Percentiles rank a stretch among this genome's conserved stretches.
These are phyloP conservation scores for Caloenas nicobarica DNA, from an alignment of 2,113 vertebrate genomes.

Conservation along the genomic window DNA sequence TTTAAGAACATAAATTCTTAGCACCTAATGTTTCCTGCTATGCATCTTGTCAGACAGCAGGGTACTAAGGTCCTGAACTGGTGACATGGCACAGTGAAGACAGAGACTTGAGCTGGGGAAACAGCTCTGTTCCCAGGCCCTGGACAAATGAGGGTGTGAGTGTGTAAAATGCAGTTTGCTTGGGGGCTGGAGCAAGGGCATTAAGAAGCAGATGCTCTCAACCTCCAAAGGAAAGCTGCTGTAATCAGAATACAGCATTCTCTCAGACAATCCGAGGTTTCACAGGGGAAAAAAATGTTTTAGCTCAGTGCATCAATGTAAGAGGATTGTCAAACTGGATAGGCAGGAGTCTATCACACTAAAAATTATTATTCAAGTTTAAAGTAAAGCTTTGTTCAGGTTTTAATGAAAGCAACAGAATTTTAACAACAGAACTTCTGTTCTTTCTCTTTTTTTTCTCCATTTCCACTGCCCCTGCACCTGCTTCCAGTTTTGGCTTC, in stretches of 20 bases:
- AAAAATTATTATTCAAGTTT: slow-evolving; percentile 70
- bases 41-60: slow-evolving; percentile 61
- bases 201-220: slow-evolving; percentile 76
- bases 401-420: slow-evolving; percentile 74
- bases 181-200: slow-evolving; percentile 15
- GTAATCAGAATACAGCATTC: slow-evolving; percentile 65
- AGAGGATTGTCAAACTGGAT: slow-evolving; percentile 72
- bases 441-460: slow-evolving; percentile 52
- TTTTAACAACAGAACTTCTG: slow-evolving; percentile 79
- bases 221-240: slow-evolving; percentile 69
- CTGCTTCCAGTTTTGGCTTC: slow-evolving; percentile 82
- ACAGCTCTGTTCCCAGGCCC: slow-evolving; percentile 74
- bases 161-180: slow-evolving; percentile 62
- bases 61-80: slow-evolving; percentile 56
- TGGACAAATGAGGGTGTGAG: slow-evolving; percentile 42
- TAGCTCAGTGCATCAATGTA: slow-evolving; percentile 54
- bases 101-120: slow-evolving; percentile 19
- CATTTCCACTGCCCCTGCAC: slow-evolving; percentile 73
- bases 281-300: slow-evolving; percentile 49
- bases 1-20: slow-evolving; percentile 66
- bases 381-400: slow-evolving; percentile 76
- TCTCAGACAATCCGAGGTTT: slow-evolving; percentile 69
- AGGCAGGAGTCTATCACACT: slow-evolving; percentile 52
- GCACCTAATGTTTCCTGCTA: slow-evolving; percentile 4
- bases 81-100: slow-evolving; percentile 32